Conservation (phyloP, 2,888 invertebrate species). For the Leptarthrus brevirostris region DNA sequence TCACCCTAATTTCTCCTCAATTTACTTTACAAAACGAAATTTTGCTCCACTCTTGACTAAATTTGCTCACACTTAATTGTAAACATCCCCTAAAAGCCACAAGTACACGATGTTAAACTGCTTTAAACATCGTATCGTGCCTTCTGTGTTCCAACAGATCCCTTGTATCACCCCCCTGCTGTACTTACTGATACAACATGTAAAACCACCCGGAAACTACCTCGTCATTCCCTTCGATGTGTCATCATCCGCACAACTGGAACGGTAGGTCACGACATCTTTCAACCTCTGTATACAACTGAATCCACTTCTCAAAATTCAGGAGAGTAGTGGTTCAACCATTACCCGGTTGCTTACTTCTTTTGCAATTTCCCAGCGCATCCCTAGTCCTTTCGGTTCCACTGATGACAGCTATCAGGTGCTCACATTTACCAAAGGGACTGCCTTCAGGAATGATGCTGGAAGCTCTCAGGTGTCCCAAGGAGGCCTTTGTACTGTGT, state of each 20-base stretch:
- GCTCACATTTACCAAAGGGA: slow-evolving; percentile 28
- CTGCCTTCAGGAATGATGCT: slow-evolving; percentile 13
- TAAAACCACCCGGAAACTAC: background rate
- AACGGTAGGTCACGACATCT: slow-evolving; percentile 18
- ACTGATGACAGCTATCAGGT: slow-evolving; percentile 11
- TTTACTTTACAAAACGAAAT: slow-evolving; percentile 51
- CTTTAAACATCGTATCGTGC: background rate
- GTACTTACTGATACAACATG: slow-evolving; percentile 1
- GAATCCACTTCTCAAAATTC: slow-evolving; percentile 11
- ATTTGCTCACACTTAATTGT: slow-evolving; percentile 36
- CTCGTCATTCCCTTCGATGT: background rate
- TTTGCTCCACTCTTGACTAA: slow-evolving; percentile 47
- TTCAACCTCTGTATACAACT: background rate
- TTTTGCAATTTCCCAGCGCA: slow-evolving; percentile 5
- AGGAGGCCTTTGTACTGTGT: background rate
- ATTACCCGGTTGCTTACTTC: background rate
- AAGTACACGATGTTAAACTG: slow-evolving; percentile 28
- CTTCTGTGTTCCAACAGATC: slow-evolving; percentile 9
- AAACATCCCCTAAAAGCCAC: slow-evolving; percentile 43
- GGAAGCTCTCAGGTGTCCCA: slow-evolving; percentile 1
- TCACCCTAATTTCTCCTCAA: slow-evolving; percentile 55
- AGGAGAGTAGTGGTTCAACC: slow-evolving; percentile 6
- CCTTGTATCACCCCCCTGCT: background rate
- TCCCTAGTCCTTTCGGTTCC: slow-evolving; percentile 22
- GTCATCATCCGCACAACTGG: background rate